These are phyloP conservation scores for Formica selysi DNA, from an alignment of 1,140 invertebrate genomes.

Conservation along the genomic window DNA sequence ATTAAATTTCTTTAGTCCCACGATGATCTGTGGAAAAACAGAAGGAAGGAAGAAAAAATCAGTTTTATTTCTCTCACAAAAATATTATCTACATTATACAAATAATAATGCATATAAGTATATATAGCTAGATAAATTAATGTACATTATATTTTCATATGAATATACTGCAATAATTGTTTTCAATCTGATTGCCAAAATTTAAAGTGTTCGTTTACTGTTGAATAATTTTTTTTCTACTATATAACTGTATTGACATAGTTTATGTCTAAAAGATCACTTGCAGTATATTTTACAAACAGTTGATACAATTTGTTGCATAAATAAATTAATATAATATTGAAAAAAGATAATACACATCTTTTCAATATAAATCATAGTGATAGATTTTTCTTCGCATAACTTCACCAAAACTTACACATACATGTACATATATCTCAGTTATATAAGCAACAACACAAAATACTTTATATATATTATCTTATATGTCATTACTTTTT, in stretches of 20 bases:
- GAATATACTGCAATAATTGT: constrained; percentile 61
- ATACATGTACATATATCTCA: constrained; percentile 49
- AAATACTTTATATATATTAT: constrained; percentile 56
- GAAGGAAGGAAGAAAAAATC: constrained; percentile 25
- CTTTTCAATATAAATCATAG: constrained; percentile 32
- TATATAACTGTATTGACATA: neutral
- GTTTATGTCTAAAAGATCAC: neutral
- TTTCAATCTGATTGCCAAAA: neutral
- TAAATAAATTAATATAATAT: constrained; percentile 46
- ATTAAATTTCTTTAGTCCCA: constrained; percentile 70
- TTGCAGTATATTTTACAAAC: constrained; percentile 73
- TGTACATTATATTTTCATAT: constrained; percentile 15
- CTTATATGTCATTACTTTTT: constrained; percentile 62
- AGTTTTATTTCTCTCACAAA: constrained; percentile 67
- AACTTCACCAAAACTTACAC: constrained; percentile 69
- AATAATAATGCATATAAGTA: constrained; percentile 54
- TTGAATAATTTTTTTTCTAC: neutral
- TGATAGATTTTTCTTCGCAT: constrained; percentile 42
- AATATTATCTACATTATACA: constrained; percentile 51
- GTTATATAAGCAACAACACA: constrained; percentile 35
- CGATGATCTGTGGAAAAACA: constrained; percentile 65
- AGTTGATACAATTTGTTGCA: constrained; percentile 61
- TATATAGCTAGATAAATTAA: constrained; percentile 48
- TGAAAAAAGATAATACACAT: constrained; percentile 48
- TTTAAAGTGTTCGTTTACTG: neutral